Base-by-base conservation (phyloP, 2,888 invertebrate species). In the Philhelius pedissequus region DNA sequence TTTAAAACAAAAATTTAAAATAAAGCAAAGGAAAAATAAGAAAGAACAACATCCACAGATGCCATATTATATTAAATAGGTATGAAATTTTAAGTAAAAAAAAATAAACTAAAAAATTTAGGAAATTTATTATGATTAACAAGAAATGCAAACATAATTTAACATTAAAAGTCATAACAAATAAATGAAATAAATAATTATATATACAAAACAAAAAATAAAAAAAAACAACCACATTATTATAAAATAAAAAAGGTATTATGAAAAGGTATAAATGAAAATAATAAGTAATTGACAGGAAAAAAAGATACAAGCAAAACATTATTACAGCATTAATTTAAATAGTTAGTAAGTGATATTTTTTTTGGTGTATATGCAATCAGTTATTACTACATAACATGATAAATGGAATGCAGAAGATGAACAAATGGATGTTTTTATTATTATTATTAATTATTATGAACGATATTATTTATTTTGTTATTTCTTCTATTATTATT, bases 401-500 rank as follows among this genome's bases (percentile, higher is more conserved):
- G 81, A 81, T 79, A 86, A 77, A 73, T 86, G 81, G 56, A 86
- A 68, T 68, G 79, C 64, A 70, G 60, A 66, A 35, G 76, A 38
- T 73, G 71, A 77, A 81, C 80, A 81, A 81, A 86, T 76, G 76
- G 50, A 86, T 35, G 54, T 58, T 68, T 58, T 76, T 84, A 84
- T 84, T 84, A 84, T 75, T 70, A 84, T 84, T 84, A 84, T 71
- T 69, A 76, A 86, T 81, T 77, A 80, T 80, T 80, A 73, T 77
- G 52, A 84, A 80, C 84, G 73, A 84, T 83, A 64, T 70, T 77
- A 86, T 86, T 86, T 86, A 86, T 81, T 86, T 86, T 86, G 86
- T 86, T 86, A 86, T 68, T 81, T 81, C 86, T 86, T 86, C 86
- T 86, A 86, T 86, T 86, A 86, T 86, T 86, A 86, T 73, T 76